These are phyloP conservation scores for Dendrolimus kikuchii DNA, from an alignment of 1,140 invertebrate species.

Conservation along the genomic window DNA sequence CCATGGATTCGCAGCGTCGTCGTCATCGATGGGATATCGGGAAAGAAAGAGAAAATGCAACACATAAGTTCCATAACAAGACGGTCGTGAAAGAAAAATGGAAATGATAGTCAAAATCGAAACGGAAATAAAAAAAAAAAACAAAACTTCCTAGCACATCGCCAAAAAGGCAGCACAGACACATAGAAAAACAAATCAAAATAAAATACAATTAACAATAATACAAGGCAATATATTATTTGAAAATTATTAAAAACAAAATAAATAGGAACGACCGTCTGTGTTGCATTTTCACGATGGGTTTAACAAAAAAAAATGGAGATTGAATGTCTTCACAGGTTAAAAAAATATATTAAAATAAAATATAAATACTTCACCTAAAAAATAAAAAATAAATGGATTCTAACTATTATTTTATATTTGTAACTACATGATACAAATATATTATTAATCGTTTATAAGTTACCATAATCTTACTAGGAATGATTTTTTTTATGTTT, in stretches of 20 bases:
- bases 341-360: constrained; percentile 1
- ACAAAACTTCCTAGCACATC: constrained; percentile 21
- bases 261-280: constrained; percentile 52
- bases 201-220: neutral
- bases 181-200: constrained; percentile 17
- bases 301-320: constrained; percentile 1
- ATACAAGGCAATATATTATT: constrained; percentile 3
- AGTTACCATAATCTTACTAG: too few species aligned
- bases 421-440: neutral
- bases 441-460: too few species aligned
- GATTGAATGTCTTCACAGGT: constrained; percentile 12
- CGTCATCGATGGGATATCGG: constrained; percentile 27
- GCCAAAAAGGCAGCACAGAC: constrained; percentile 69
- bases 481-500: too few species aligned
- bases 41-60: constrained; percentile 66
- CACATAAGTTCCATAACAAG: constrained; percentile 38
- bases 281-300: constrained; percentile 67
- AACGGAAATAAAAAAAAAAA: constrained; percentile 11
- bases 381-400: neutral
- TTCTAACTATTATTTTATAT: neutral
- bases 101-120: neutral
- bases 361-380: neutral
- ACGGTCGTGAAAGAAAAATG: constrained; percentile 51
- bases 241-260: constrained; percentile 13
- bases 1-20: neutral